Base-by-base conservation (phyloP, 2,797 vertebrate species). In the Macropus fuliginosus region DNA sequence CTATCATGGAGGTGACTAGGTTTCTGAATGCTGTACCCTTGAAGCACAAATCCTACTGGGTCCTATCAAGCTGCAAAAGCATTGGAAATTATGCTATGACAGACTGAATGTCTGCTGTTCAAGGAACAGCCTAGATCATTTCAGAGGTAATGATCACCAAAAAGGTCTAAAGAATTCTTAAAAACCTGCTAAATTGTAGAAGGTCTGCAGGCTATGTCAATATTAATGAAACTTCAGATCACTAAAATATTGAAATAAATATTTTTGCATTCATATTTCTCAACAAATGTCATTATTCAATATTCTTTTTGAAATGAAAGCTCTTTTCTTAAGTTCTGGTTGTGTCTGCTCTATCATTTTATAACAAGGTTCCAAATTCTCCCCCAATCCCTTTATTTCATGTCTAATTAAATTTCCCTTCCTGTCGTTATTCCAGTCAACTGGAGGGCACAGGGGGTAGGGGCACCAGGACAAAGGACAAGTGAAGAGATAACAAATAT, bases 361-460 rank as follows among this genome's bases (percentile, higher is more conserved):
- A 11, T 91, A 94, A 95, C 90, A 31, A 91, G 92, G 12, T 29
- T 91, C 90, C 66, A 90, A 93, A 95, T 91, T 52, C 91, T 54
- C 66, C 66, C 66, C n/a, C 34, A 66, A 14, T 18, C n/a, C n/a
- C 18, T 66, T 16, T 66, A 66, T n/a, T 97, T 96, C 50, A 62
- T 93, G 54, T 92, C 91, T 94, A 95, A 89, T 93, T 91, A 91
- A 55, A 87, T 66, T 66, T 94, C 46, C 66, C 93, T 96, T 92
- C 34, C 66, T 90, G 52, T 96, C 62, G 50, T 97, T 54, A 56
- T n/a, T 24, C 31, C 46, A 94, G 56, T 27, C 55, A 93, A 66
- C 66, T 59, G 54, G 55, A 4, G 55, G 14, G 55, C 55, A 24
- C 1, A 0, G 55, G 55, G 54, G 54, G 11, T 21, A 5, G 55